Base-by-base conservation (phyloP, 2,113 vertebrate genomes). In the Lonchura striata region DNA sequence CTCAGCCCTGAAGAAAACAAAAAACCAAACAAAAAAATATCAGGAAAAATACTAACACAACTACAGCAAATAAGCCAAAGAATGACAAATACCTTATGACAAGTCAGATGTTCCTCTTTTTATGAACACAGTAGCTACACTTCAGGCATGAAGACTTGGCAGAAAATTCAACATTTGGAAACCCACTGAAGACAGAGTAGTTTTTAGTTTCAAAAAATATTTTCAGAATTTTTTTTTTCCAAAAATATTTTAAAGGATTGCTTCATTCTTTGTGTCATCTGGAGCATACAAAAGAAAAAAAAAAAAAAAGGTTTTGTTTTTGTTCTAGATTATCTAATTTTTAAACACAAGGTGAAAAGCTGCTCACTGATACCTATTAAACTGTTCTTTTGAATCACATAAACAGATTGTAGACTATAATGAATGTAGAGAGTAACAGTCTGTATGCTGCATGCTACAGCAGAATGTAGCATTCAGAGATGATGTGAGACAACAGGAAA, bases 11-110 rank as follows among this genome's bases (percentile, higher is more conserved):
- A 94, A 97, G 92, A 91, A 93, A 95, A 80, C 24, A 95, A 84
- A 44, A 46, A 44, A 37, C 31, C 16, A 59, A 60, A 47, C 63
- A 27, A 65, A 31, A 56, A 95, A 84, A 66, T 33, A 87, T 37
- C 25, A 84, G 15, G 64, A 82, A 88, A 90, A 96, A 47, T 30
- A 64, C 53, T 80, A 95, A 52, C 69, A 90, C 50, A 87, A 79
- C 78, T 92, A 95, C 61, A 93, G 75, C 50, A 94, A 94, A 77
- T 82, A 94, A 92, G 69, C 44, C 31, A 68, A 96, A 85, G 88
- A 92, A 92, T 96, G 92, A 95, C 84, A 96, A 92, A 97, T 96
- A 42, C 24, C 10, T 88, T 94, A 63, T 93, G 94, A 97, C 95
- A 96, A 80, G 54, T 74, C 75, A 82, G 83, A 83, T 93, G 81